phyloP scores from a whole-genome alignment of 2,797 vertebrate species.

The Cynodonichthys magdalenae region DNA sequence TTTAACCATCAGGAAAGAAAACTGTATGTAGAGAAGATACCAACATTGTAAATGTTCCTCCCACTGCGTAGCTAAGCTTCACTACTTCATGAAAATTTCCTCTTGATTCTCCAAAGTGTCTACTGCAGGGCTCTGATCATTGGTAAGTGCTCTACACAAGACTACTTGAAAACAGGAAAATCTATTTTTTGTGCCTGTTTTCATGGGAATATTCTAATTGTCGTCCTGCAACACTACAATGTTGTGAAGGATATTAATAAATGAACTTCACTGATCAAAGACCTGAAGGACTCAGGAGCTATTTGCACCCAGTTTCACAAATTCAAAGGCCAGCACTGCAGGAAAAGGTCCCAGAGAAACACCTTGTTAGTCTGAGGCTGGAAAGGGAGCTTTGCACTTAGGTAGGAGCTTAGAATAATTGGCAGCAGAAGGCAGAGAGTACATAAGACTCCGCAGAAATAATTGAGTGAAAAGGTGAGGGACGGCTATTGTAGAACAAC shows the following conservation, averaged over 20 bases:
- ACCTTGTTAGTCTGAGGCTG: slow-evolving; percentile 48
- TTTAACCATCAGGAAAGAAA: too few relatives aligned
- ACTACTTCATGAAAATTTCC: background rate
- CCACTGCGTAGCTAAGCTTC: too few relatives aligned
- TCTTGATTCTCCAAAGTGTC: background rate
- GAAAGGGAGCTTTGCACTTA: slow-evolving; percentile 36
- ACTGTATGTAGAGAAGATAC: too few relatives aligned
- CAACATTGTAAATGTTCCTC: too few relatives aligned
- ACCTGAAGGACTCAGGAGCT: slow-evolving; percentile 5
- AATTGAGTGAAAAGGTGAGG: slow-evolving; percentile 47
- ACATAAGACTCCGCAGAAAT: slow-evolving; percentile 44
- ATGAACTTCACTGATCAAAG: slow-evolving; percentile 8
- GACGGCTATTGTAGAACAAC: slow-evolving; percentile 11
- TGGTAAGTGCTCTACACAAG: too few relatives aligned
- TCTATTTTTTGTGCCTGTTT: too few relatives aligned
- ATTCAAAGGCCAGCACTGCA: slow-evolving; percentile 22
- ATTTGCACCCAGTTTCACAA: slow-evolving; percentile 20
- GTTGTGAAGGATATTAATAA: background rate
- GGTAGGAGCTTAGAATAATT: slow-evolving; percentile 49
- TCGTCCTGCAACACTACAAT: too few relatives aligned
- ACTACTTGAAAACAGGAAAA: too few relatives aligned
- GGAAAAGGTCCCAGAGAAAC: slow-evolving; percentile 42
- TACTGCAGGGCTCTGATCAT: background rate
- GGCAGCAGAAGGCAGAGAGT: slow-evolving; percentile 28
- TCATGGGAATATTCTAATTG: too few relatives aligned